phyloP scores from a whole-genome alignment of 2,888 invertebrate species.

The Camptogramma bilineatum region DNA sequence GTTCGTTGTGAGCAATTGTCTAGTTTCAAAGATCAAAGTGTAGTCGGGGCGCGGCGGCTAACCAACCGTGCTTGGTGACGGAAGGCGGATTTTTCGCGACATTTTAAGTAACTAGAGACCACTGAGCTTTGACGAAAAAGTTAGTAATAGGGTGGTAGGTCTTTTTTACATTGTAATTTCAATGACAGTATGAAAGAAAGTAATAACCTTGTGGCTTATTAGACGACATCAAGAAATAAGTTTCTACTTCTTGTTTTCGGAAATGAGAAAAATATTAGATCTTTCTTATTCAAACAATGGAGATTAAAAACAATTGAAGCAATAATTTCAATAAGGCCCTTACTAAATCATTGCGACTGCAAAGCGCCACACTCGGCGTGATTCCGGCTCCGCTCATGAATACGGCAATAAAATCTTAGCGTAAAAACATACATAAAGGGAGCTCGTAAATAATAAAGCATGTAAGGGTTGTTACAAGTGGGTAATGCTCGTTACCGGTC shows the following conservation, averaged over 20 bases:
- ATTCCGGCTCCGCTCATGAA: slow-evolving; percentile 76
- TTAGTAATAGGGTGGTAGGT: slow-evolving; percentile 13
- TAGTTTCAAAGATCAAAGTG: slow-evolving; percentile 58
- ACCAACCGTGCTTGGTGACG: slow-evolving; percentile 55
- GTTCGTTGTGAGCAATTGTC: slow-evolving; percentile 37
- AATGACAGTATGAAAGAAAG: no score
- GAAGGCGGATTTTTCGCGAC: slow-evolving; percentile 30
- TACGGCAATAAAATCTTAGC: slow-evolving; percentile 84
- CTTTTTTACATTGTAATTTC: slow-evolving; percentile 14
- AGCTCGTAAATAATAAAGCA: slow-evolving; percentile 83
- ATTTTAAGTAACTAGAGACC: slow-evolving; percentile 36
- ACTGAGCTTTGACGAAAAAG: slow-evolving; percentile 24
- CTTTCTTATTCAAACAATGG: neutral
- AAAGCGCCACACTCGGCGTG: slow-evolving; percentile 49
- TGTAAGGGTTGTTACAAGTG: slow-evolving; percentile 73
- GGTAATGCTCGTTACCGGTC: slow-evolving; percentile 76
- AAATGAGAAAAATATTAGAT: neutral
- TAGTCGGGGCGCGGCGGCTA: slow-evolving; percentile 46
- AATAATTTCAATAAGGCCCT: slow-evolving; percentile 21
- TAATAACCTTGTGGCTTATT: no score
- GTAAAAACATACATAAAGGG: slow-evolving; percentile 82
- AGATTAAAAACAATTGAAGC: slow-evolving; percentile 12
- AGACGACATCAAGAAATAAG: no score
- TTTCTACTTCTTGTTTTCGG: no score
- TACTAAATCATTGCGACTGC: slow-evolving; percentile 26